Conservation (phyloP, 2,888 invertebrate species). For the Scaptomyza polygonia region DNA sequence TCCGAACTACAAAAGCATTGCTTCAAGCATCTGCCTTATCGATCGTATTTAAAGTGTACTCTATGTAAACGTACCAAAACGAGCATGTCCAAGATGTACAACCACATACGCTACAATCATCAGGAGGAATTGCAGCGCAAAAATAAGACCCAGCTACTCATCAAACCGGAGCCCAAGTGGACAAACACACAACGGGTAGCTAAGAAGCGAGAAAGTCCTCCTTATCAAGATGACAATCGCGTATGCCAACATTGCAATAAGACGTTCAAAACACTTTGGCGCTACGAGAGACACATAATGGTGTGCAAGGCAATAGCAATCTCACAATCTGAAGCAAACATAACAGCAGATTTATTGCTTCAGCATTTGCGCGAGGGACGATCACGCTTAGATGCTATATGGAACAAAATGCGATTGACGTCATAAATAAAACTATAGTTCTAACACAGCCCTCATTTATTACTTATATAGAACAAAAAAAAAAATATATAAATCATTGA, state of each 20-base stretch:
- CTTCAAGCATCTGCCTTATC: slow-evolving; percentile 79
- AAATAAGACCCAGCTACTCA: slow-evolving; percentile 56
- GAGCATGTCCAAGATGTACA: slow-evolving; percentile 77
- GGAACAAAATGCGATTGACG: slow-evolving; percentile 36
- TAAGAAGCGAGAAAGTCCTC: background rate
- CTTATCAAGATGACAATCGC: slow-evolving; percentile 25
- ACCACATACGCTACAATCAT: slow-evolving; percentile 76
- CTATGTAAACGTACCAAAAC: slow-evolving; percentile 79
- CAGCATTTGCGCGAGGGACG: slow-evolving; percentile 53
- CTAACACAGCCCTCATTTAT: too few species aligned
- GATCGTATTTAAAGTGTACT: slow-evolving; percentile 77
- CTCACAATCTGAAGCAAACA: background rate
- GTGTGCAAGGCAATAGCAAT: slow-evolving; percentile 24
- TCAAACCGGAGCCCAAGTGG: slow-evolving; percentile 63
- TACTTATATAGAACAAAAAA: background rate
- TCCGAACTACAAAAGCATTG: slow-evolving; percentile 77
- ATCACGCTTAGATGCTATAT: slow-evolving; percentile 51
- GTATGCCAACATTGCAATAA: slow-evolving; percentile 66
- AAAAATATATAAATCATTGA: background rate
- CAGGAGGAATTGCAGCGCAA: slow-evolving; percentile 53
- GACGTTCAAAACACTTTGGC: slow-evolving; percentile 54
- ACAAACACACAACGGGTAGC: background rate
- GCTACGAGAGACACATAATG: slow-evolving; percentile 49
- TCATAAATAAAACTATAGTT: background rate
- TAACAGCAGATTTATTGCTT: slow-evolving; percentile 36